Evolutionary conservation across 2,113 vertebrate species (phyloP), one percentile per base, ranked within the genome.

Genomic region (Tricholaema leucomelas): DNA sequence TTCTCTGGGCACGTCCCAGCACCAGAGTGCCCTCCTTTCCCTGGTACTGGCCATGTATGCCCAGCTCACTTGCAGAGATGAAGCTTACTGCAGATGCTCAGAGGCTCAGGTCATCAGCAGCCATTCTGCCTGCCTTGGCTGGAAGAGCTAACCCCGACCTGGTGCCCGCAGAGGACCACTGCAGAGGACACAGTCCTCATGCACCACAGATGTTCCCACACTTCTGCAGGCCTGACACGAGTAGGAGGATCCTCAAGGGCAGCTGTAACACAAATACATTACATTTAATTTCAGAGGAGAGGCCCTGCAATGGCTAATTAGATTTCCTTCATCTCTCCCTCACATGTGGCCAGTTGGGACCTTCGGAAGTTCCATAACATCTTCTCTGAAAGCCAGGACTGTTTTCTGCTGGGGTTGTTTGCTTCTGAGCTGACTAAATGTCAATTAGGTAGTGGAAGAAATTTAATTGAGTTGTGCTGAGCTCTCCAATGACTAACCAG

Each of bases 391-490:
- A 92, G 85, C 59, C 88, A 81, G 33, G 84, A 63, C 79, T 92
- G 35, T 85, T 93, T 94, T 87, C 61, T 91, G 46, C n/a, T 67
- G 60, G 67, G 64, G 40, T 7, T 93, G 76, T 91, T 93, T 91
- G 85, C 64, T 91, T 90, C 79, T 69, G 61, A 87, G 85, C 79
- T 93, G 81, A 92, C 79, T 96, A 96, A 82, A 95, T 77, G 81
- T 85, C 85, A 90, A 60, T 95, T 95, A 92, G 65, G 72, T 85
- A 89, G 96, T 95, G 89, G 91, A 95, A 95, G 81, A 96, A 94
- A 92, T 78, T 93, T 96, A 93, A 94, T 91, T 94, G 94, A 92
- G 79, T 93, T 96, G 92, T 91, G 85, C 85, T 89, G 93, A 94
- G 84, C 82, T 94, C 90, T 93, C 58, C 64, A 85, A 8, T 87